Evolutionary conservation across 2,888 invertebrate genomes (phyloP), one percentile per base, ranked within the genome.

Genomic region (Rotaria socialis): DNA sequence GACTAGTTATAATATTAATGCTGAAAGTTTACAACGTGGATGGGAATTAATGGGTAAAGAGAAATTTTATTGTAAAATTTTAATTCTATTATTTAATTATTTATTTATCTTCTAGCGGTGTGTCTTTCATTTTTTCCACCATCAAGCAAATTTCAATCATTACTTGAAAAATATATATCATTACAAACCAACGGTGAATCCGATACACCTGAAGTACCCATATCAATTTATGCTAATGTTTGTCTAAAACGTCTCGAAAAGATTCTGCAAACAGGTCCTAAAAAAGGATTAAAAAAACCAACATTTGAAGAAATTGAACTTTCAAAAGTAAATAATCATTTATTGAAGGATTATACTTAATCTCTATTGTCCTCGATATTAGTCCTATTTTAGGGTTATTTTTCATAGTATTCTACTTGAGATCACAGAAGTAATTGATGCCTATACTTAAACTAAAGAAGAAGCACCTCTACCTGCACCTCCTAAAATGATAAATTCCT

Each of bases 81-180:
- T 41, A 10, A 5, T 55, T 19, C 7, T 19, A 7, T 22, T 27
- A 55, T 55, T 22, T 55, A 6, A 3, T 50, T 35, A 14, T 50
- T 50, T 50, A 50, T 50, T 55, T 55, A 35, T 35, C 1, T 52
- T 55, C 50, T 47, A 84, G 96, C 96, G 0, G 95, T 97, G 86
- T 95, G 96, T 90, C 92, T 98, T 87, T 95, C 95, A 24, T 97
- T 97, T 92, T 96, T 97, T 89, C 96, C 96, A 87, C 97, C 97
- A 1, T 95, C 96, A 87, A 94, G 94, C 24, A 95, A 95, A 89
- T 96, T 97, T 92, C 95, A 95, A 90, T 95, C 96, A 0, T 96
- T 96, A 89, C 89, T 92, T 84, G 92, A 95, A 92, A 94, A 94
- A 88, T 97, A 96, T 91, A 95, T 97, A 91, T 95, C 95, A 91